phyloP scores from a whole-genome alignment of 1,140 invertebrate genomes.

The Lucilia sericata region DNA sequence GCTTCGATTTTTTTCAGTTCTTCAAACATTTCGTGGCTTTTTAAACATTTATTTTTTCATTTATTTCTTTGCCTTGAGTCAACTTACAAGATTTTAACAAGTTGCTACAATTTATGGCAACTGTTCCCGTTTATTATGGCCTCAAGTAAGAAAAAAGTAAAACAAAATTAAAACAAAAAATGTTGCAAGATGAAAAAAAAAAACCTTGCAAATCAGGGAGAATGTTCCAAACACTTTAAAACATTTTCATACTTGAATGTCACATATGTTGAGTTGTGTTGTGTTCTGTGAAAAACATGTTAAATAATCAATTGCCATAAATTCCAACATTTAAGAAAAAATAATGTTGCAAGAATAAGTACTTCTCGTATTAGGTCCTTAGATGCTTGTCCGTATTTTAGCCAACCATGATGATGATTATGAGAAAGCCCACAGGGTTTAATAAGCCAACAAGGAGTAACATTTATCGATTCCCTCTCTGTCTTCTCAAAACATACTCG shows the following conservation, averaged over 20 bases:
- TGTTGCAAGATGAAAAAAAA: neutral
- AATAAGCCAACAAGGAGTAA: slow-evolving; percentile 27
- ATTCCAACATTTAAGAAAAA: slow-evolving; percentile 48
- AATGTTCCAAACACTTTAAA: slow-evolving; percentile 33
- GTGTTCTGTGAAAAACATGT: slow-evolving; percentile 66
- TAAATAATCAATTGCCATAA: slow-evolving; percentile 66
- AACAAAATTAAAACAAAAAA: neutral
- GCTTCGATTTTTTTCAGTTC: neutral
- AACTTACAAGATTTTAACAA: slow-evolving; percentile 15
- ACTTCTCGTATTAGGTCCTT: neutral
- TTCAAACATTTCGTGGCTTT: neutral
- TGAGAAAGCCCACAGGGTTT: slow-evolving; percentile 7
- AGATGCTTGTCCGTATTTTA: neutral
- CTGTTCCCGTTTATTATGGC: neutral
- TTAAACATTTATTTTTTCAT: neutral
- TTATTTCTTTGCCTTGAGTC: neutral
- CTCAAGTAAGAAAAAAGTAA: neutral
- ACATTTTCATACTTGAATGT: neutral
- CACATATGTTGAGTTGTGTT: slow-evolving; percentile 46
- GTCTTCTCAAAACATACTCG: neutral
- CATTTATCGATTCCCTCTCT: slow-evolving; percentile 16
- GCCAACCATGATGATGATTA: neutral
- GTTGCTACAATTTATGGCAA: slow-evolving; percentile 28
- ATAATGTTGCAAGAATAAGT: slow-evolving; percentile 27
- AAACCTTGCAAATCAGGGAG: slow-evolving; percentile 37